Conservation (phyloP, 2,113 vertebrate species). For the Peromyscus californicus region DNA sequence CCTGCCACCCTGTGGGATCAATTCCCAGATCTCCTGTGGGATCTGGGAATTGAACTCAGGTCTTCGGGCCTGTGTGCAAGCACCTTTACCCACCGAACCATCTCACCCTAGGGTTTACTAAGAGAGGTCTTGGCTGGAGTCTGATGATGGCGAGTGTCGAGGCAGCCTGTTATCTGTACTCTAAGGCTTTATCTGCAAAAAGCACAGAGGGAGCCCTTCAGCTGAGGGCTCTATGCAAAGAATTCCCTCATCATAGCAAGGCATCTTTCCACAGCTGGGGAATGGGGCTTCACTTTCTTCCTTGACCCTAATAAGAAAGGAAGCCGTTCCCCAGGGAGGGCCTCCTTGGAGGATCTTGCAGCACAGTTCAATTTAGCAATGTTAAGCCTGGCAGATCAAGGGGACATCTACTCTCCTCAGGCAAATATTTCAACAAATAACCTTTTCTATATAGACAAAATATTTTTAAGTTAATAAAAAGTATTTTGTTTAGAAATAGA, state of each 20-base stretch:
- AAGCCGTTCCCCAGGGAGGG: background rate
- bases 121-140: background rate
- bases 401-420: background rate
- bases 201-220: conserved; percentile 62
- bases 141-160: background rate
- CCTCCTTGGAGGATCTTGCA: background rate
- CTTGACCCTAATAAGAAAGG: background rate
- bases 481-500: background rate
- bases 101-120: no score
- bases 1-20: no score
- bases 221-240: conserved; percentile 77
- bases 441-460: background rate
- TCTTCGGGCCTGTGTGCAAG: background rate
- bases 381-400: background rate
- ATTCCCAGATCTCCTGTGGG: no score
- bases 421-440: conserved; percentile 40
- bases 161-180: conserved; percentile 70
- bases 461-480: background rate
- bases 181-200: conserved; percentile 82
- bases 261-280: background rate
- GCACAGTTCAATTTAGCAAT: background rate
- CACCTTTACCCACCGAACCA: background rate
- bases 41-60: background rate
- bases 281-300: conserved; percentile 34
- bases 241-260: conserved; percentile 40